Evolutionary conservation across 2,797 vertebrate genomes (phyloP).

Genomic region (Pagetopsis macropterus): DNA sequence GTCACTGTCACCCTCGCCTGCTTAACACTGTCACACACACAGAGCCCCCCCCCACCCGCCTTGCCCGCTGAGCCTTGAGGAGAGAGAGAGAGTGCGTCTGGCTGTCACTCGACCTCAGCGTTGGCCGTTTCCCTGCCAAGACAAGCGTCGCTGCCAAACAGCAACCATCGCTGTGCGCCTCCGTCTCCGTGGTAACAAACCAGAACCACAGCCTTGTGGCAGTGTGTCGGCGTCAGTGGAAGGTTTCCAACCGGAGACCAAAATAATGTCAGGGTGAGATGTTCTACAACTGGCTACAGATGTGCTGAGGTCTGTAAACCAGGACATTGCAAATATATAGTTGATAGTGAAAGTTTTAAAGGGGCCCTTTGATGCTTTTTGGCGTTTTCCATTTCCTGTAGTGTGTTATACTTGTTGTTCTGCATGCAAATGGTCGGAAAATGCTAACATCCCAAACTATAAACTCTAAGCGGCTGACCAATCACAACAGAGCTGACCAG

Average conservation of each 20-base stretch:
- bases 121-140: conserved; percentile 83
- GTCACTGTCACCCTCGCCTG: conserved; percentile 96
- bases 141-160: conserved; percentile 75
- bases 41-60: conserved; percentile 46
- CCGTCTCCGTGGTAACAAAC: conserved; percentile 73
- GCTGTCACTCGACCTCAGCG: conserved; percentile 85
- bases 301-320: conserved; percentile 42
- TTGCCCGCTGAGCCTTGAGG: conserved; percentile 80
- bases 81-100: conserved; percentile 49
- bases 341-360: too few relatives aligned
- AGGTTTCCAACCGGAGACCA: conserved; percentile 52
- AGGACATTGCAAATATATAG: conserved; percentile 5
- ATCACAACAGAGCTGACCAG: too few relatives aligned
- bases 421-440: too few relatives aligned
- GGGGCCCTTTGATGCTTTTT: too few relatives aligned
- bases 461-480: too few relatives aligned
- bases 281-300: conserved; percentile 58
- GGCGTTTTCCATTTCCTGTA: too few relatives aligned
- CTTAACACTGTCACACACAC: conserved; percentile 85
- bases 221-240: conserved; percentile 50
- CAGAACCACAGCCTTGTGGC: conserved; percentile 67
- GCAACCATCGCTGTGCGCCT: conserved; percentile 49
- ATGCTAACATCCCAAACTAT: too few relatives aligned
- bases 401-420: too few relatives aligned
- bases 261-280: conserved; percentile 62